Conservation (phyloP, 2,797 vertebrate genomes). For the Champsocephalus gunnari region DNA sequence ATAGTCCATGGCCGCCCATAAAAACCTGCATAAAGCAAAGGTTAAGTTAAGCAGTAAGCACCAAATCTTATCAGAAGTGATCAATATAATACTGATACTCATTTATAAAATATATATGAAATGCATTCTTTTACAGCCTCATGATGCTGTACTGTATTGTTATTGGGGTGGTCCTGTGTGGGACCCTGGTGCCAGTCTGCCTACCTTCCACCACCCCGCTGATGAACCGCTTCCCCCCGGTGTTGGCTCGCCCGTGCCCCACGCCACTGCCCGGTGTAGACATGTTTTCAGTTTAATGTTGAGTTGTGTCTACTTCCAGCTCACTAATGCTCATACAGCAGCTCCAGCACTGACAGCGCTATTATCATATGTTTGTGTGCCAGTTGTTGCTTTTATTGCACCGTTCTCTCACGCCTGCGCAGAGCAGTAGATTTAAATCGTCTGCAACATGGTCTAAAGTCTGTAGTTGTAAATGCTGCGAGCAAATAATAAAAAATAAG, state of each 20-base stretch:
- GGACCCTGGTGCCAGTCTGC: constrained; percentile 28
- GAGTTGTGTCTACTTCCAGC: neutral
- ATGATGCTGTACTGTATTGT: no score
- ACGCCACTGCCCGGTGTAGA: constrained; percentile 33
- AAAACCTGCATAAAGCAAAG: constrained; percentile 88
- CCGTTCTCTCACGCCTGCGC: constrained; percentile 52
- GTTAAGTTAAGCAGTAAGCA: constrained; percentile 30
- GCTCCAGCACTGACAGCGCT: neutral
- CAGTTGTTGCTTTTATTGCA: neutral
- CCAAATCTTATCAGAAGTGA: constrained; percentile 3
- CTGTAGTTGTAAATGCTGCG: constrained; percentile 17
- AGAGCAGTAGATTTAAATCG: neutral
- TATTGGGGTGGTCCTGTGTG: neutral
- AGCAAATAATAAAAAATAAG: neutral
- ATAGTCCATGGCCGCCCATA: constrained; percentile 99
- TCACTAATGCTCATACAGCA: neutral
- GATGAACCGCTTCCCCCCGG: constrained; percentile 85
- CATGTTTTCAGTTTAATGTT: constrained; percentile 45
- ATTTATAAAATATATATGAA: neutral
- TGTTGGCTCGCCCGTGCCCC: constrained; percentile 46
- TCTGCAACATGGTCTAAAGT: constrained; percentile 21
- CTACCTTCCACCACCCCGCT: constrained; percentile 96
- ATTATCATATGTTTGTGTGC: neutral
- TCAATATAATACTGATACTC: neutral
- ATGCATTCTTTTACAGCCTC: neutral